phyloP scores from a whole-genome alignment of 2,888 invertebrate genomes.

The Pantelozetes paolii region DNA sequence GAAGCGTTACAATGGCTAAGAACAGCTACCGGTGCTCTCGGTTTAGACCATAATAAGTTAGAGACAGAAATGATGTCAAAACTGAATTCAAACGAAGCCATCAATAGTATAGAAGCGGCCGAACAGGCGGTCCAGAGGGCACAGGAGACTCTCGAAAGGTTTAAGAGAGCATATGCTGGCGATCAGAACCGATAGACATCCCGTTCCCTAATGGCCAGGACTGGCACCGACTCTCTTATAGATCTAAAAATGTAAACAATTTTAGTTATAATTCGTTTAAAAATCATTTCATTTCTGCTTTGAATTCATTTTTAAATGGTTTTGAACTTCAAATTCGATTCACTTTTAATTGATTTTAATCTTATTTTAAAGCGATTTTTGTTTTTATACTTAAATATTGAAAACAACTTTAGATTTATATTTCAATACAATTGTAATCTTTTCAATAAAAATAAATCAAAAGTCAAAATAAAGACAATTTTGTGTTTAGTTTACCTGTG shows the following conservation, averaged over 20 bases:
- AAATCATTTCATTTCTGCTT: not conserved
- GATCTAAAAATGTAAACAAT: too few relatives aligned
- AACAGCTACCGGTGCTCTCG: slow-evolving; percentile 44
- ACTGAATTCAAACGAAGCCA: not conserved
- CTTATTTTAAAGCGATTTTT: too few relatives aligned
- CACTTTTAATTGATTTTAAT: not conserved
- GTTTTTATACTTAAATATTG: too few relatives aligned
- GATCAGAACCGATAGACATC: not conserved
- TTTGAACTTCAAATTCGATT: not conserved
- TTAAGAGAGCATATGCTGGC: slow-evolving; percentile 18
- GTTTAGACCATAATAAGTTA: slow-evolving; percentile 44
- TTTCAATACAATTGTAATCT: too few relatives aligned
- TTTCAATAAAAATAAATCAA: too few relatives aligned
- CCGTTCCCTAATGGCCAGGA: too few relatives aligned
- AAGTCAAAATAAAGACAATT: too few relatives aligned
- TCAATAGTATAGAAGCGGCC: slow-evolving; percentile 29
- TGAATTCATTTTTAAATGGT: not conserved
- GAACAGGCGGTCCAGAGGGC: slow-evolving; percentile 18
- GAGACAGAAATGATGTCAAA: slow-evolving; percentile 13
- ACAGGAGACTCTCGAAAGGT: slow-evolving; percentile 19
- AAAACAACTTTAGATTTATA: too few relatives aligned
- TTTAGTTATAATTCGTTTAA: not conserved
- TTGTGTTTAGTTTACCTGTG: too few relatives aligned
- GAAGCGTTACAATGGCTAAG: slow-evolving; percentile 46
- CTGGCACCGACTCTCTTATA: not conserved